These are phyloP conservation scores for Apaloderma vittatum DNA, from an alignment of 2,113 vertebrate species.

Conservation along the genomic window DNA sequence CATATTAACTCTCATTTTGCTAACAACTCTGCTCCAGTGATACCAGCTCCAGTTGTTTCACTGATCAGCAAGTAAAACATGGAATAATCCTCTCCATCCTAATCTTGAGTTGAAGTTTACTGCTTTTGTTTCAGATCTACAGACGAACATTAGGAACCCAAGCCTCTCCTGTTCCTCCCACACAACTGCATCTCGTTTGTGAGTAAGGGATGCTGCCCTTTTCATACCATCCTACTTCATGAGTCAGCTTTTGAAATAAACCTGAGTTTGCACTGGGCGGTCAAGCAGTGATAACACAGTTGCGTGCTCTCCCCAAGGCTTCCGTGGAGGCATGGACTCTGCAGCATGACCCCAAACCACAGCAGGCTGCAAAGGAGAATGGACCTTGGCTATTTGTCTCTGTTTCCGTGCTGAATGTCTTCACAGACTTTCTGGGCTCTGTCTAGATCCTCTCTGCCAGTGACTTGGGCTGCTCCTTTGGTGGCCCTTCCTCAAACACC, in stretches of 20 bases:
- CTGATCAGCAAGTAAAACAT: neutral
- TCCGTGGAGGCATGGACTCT: fast-evolving
- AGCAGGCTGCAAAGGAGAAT: neutral
- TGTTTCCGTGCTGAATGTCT: neutral
- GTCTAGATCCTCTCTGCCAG: neutral
- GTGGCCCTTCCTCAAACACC: neutral
- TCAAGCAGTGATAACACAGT: neutral
- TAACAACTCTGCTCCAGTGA: neutral
- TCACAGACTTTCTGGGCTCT: neutral
- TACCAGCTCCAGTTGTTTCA: neutral
- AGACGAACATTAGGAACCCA: neutral
- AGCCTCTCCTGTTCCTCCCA: neutral
- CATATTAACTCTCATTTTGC: fast-evolving
- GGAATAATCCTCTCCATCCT: neutral
- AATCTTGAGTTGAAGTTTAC: neutral
- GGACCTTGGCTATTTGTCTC: neutral
- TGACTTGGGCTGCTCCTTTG: neutral
- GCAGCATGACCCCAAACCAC: neutral
- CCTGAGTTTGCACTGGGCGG: neutral
- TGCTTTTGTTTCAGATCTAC: neutral
- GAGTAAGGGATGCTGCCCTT: neutral
- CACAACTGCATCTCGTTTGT: neutral
- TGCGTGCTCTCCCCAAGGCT: neutral
- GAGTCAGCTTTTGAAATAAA: neutral
- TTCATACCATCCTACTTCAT: neutral